Percentiles rank a stretch among this genome's conserved stretches.
Conservation (phyloP, 2,797 vertebrate genomes). For the Ceryle rudis region DNA sequence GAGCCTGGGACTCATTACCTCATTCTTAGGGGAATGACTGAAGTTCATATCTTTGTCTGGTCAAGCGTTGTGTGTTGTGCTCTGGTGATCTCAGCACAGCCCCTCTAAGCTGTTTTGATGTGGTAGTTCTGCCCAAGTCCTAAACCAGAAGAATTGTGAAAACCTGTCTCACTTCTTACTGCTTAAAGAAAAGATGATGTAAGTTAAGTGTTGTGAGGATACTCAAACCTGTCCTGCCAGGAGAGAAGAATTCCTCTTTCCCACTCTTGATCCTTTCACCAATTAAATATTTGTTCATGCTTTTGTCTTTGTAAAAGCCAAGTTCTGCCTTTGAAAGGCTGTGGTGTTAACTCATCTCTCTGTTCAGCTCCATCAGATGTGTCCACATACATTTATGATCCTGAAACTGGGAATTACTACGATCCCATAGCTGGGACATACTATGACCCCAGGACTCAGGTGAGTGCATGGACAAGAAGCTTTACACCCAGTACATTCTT, state of each 20-base stretch:
- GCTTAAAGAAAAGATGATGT: neutral
- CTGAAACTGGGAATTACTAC: slow-evolving; percentile 95
- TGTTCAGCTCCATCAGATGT: slow-evolving; percentile 87
- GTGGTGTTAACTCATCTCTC: slow-evolving; percentile 25
- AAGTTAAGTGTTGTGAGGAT: neutral
- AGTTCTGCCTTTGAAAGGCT: neutral
- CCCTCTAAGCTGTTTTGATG: neutral
- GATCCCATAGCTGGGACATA: slow-evolving; percentile 94
- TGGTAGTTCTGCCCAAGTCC: neutral
- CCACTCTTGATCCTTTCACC: neutral
- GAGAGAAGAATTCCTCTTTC: neutral
- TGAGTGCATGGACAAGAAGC: slow-evolving; percentile 62
- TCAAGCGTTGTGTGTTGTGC: neutral
- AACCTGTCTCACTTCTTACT: neutral
- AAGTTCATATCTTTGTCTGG: neutral
- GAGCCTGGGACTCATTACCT: slow-evolving; percentile 2
- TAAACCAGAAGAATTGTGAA: neutral
- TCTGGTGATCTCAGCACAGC: slow-evolving; percentile 42
- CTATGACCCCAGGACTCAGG: slow-evolving; percentile 94
- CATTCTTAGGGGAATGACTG: slow-evolving; percentile 39
- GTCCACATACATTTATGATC: slow-evolving; percentile 92
- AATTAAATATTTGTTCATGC: neutral
- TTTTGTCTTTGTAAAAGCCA: neutral
- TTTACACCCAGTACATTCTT: neutral
- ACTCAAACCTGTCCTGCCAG: neutral